phyloP scores from a whole-genome alignment of 2,888 invertebrate species.

The Pristionchus japonicus region DNA sequence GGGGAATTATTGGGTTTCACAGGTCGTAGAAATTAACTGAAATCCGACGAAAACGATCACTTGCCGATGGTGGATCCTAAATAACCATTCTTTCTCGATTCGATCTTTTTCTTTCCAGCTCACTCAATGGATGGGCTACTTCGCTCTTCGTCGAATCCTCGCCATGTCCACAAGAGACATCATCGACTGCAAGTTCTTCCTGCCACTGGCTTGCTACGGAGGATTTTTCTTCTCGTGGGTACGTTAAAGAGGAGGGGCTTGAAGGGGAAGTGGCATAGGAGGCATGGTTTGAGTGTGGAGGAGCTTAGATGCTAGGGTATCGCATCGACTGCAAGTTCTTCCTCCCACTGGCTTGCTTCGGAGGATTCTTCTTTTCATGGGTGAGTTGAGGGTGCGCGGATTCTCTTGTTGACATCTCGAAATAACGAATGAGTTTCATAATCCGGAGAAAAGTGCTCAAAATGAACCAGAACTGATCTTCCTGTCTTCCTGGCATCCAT shows the following conservation, averaged over 20 bases:
- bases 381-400: neutral
- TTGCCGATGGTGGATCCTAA: too few relatives aligned
- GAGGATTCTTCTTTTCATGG: slow-evolving; percentile 44
- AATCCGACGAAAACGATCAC: too few relatives aligned
- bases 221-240: slow-evolving; percentile 42
- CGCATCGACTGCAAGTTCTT: slow-evolving; percentile 62
- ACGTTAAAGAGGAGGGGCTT: neutral
- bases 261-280: neutral
- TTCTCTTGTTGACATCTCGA: too few relatives aligned
- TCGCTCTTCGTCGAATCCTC: slow-evolving; percentile 64
- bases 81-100: too few relatives aligned
- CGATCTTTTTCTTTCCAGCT: too few relatives aligned
- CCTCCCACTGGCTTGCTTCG: slow-evolving; percentile 63
- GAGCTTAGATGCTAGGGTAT: too few relatives aligned
- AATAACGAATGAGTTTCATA: too few relatives aligned
- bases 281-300: neutral
- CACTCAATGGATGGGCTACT: slow-evolving; percentile 68
- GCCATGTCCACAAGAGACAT: slow-evolving; percentile 68
- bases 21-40: too few relatives aligned
- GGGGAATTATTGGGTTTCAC: too few relatives aligned
- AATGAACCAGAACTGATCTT: neutral
- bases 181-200: slow-evolving; percentile 62
- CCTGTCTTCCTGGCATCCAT: neutral
- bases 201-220: slow-evolving; percentile 64
- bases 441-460: neutral